A percentile compares a stretch with the other conserved stretches of the same genome.
phyloP scores from a whole-genome alignment of 2,113 vertebrate species.

The Alces alces region DNA sequence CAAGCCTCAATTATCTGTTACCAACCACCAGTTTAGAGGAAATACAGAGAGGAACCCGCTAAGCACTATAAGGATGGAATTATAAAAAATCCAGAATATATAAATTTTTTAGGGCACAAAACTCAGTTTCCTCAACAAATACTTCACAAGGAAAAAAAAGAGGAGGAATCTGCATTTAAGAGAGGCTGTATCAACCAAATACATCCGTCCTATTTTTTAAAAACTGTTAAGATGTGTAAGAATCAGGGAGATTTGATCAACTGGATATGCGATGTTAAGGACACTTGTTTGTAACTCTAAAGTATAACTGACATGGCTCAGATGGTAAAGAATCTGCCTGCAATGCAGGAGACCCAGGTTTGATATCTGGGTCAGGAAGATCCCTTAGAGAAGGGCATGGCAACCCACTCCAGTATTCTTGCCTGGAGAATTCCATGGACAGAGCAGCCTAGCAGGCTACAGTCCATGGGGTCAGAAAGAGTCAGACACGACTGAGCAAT shows the following conservation, averaged over 20 bases:
- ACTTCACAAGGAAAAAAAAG: background rate
- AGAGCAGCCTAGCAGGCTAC: background rate
- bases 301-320: background rate
- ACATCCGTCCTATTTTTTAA: background rate
- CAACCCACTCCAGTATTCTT: background rate
- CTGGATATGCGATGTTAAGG: background rate
- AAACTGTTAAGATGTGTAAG: background rate
- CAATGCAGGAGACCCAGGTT: background rate
- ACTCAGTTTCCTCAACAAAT: slow-evolving; percentile 9
- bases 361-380: no score
- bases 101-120: background rate
- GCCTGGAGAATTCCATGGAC: background rate
- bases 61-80: background rate
- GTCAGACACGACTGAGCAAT: background rate
- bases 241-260: background rate
- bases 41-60: background rate
- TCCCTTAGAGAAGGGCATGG: background rate
- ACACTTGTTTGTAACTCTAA: background rate
- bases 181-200: background rate
- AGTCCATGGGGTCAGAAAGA: background rate
- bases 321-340: background rate
- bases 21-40: background rate
- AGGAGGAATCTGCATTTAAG: background rate
- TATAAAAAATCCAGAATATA: slow-evolving; percentile 3
- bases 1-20: background rate